Evolutionary conservation across 1,140 invertebrate genomes (phyloP).

Genomic region (Centruroides sculpturatus): DNA sequence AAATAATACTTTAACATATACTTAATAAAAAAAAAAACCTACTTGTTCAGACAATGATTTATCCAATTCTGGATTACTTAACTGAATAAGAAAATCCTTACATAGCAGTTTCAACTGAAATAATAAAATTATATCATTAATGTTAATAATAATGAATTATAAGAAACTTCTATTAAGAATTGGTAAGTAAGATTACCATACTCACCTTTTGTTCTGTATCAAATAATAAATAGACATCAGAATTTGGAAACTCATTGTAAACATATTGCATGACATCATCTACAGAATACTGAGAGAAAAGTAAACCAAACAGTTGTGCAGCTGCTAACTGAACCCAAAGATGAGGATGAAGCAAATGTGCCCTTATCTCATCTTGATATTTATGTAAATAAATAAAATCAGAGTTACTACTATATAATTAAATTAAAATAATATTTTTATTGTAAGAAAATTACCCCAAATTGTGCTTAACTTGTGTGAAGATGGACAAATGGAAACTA

Average conservation of each 20-base stretch:
- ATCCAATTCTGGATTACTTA: conserved; percentile 37
- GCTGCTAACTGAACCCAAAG: conserved; percentile 58
- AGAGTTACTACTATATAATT: too few species aligned
- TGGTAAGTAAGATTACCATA: too few species aligned
- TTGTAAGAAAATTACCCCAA: conserved; percentile 29
- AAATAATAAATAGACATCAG: too few species aligned
- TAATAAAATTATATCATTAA: too few species aligned
- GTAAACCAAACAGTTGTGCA: conserved; percentile 52
- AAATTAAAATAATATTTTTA: too few species aligned
- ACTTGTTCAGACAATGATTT: conserved; percentile 26
- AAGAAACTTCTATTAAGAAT: too few species aligned
- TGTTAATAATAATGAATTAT: background rate
- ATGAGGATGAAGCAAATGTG: conserved; percentile 43
- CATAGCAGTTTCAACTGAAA: conserved; percentile 43
- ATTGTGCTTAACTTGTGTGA: conserved; percentile 30
- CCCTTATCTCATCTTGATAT: background rate
- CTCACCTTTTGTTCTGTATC: too few species aligned
- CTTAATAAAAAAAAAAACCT: background rate
- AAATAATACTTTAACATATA: background rate
- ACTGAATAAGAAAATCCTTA: conserved; percentile 55
- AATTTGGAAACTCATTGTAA: background rate
- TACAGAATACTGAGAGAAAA: conserved; percentile 46
- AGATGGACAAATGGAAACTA: conserved; percentile 37
- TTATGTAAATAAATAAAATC: too few species aligned
- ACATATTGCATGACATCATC: conserved; percentile 36